phyloP scores from a whole-genome alignment of 2,888 invertebrate species.

The Dolomedes plantarius region DNA sequence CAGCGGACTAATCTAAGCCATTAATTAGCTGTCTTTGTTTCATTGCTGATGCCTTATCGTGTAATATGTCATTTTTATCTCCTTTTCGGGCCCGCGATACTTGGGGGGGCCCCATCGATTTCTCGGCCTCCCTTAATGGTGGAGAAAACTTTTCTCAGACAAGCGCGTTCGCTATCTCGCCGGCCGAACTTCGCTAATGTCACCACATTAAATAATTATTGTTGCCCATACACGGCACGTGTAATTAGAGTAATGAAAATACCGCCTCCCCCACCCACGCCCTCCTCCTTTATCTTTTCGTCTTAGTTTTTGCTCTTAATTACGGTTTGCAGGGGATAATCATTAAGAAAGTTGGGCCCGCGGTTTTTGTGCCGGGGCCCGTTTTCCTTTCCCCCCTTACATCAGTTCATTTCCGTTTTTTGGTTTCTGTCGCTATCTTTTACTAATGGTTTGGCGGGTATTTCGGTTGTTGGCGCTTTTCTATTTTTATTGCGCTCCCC shows the following conservation, averaged over 20 bases:
- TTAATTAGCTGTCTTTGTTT: constrained; percentile 70
- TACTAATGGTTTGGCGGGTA: constrained; percentile 48
- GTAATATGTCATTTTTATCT: constrained; percentile 72
- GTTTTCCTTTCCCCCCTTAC: constrained; percentile 15
- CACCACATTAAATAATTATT: constrained; percentile 72
- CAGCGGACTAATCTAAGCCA: constrained; percentile 69
- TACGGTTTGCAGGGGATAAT: constrained; percentile 65
- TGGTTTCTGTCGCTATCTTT: constrained; percentile 24
- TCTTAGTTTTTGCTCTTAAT: constrained; percentile 72
- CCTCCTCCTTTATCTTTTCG: constrained; percentile 37
- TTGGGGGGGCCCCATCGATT: constrained; percentile 20
- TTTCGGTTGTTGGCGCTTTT: constrained; percentile 16
- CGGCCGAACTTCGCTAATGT: constrained; percentile 57
- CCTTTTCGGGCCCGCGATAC: constrained; percentile 33
- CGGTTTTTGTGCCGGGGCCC: constrained; percentile 11
- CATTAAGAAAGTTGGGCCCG: constrained; percentile 67
- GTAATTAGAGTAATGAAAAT: constrained; percentile 72
- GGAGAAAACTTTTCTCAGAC: constrained; percentile 62
- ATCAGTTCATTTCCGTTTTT: constrained; percentile 54
- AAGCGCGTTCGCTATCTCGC: constrained; percentile 18
- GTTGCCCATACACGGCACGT: constrained; percentile 64
- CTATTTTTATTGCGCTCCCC: constrained; percentile 28
- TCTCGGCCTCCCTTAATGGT: constrained; percentile 26
- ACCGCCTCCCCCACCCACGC: constrained; percentile 15
- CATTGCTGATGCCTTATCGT: constrained; percentile 71